Percentiles rank a stretch among this genome's conserved stretches.
phyloP scores from a whole-genome alignment of 2,888 invertebrate genomes.

The Amiota minor region DNA sequence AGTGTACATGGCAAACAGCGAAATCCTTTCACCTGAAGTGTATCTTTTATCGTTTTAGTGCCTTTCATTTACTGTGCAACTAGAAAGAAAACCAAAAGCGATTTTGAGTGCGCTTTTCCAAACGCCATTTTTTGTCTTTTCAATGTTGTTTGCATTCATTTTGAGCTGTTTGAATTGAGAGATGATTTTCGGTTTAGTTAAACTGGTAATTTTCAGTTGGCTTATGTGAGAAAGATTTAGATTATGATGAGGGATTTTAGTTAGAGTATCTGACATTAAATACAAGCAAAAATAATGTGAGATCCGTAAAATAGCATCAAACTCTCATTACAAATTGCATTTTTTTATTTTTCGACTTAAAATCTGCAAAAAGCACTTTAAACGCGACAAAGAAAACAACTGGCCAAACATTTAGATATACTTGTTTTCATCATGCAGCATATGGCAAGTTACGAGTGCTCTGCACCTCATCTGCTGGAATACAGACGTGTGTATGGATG shows the following conservation, averaged over 20 bases:
- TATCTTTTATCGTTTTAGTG: slow-evolving; percentile 3
- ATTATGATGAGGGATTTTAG: no score
- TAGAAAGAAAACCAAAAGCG: neutral
- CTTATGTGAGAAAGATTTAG: no score
- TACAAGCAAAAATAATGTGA: neutral
- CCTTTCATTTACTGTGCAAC: neutral
- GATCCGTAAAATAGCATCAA: slow-evolving; percentile 13
- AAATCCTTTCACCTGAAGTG: slow-evolving; percentile 13
- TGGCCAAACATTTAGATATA: no score
- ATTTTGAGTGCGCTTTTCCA: neutral
- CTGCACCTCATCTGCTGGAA: neutral
- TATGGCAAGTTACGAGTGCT: neutral
- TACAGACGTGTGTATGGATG: neutral
- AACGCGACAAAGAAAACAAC: no score
- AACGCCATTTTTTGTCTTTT: neutral
- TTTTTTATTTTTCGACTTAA: neutral
- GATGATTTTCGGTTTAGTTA: neutral
- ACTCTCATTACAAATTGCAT: neutral
- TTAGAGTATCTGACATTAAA: no score
- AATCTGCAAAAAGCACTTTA: neutral
- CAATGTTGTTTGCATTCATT: no score
- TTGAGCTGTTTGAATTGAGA: no score
- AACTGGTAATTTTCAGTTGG: no score
- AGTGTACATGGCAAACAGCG: neutral
- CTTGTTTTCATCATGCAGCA: neutral